Evolutionary conservation across 2,888 invertebrate genomes (phyloP).

Genomic region (Drosophila meridiana): DNA sequence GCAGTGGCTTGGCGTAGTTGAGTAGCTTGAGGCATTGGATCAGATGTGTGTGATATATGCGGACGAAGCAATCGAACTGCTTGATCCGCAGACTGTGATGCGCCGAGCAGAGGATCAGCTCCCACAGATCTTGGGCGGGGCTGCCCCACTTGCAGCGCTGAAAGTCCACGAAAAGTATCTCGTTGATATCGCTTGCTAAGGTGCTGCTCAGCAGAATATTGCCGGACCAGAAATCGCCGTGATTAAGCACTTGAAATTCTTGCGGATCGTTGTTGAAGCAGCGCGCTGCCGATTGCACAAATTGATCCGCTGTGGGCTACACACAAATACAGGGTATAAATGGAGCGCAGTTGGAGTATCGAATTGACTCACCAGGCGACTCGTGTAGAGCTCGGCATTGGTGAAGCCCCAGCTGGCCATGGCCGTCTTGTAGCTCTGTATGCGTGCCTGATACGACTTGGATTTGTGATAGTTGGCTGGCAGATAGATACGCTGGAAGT

Average conservation of each 20-base stretch:
- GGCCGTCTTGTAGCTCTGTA: constrained; percentile 76
- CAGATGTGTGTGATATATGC: constrained; percentile 81
- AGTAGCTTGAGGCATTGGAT: constrained; percentile 77
- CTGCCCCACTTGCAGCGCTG: constrained; percentile 83
- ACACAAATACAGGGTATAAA: background rate
- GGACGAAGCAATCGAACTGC: constrained; percentile 81
- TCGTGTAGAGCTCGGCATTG: constrained; percentile 73
- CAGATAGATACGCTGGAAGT: constrained; percentile 76
- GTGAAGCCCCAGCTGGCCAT: constrained; percentile 78
- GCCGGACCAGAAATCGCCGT: constrained; percentile 84
- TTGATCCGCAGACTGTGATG: constrained; percentile 77
- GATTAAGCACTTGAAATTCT: constrained; percentile 83
- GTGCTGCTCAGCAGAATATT: constrained; percentile 81
- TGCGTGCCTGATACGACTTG: constrained; percentile 75
- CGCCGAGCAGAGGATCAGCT: constrained; percentile 81
- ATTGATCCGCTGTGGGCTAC: constrained; percentile 81
- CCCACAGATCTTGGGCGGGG: constrained; percentile 83
- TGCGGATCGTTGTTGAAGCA: constrained; percentile 71
- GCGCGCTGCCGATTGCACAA: constrained; percentile 75
- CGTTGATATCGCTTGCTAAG: constrained; percentile 72
- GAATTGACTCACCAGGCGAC: constrained; percentile 70
- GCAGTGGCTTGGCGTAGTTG: constrained; percentile 75
- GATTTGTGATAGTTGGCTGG: constrained; percentile 82
- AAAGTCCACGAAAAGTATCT: constrained; percentile 83
- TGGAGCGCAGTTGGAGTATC: background rate